These are phyloP conservation scores for Zaprionus nigranus DNA, from an alignment of 1,140 invertebrate genomes.

Conservation along the genomic window DNA sequence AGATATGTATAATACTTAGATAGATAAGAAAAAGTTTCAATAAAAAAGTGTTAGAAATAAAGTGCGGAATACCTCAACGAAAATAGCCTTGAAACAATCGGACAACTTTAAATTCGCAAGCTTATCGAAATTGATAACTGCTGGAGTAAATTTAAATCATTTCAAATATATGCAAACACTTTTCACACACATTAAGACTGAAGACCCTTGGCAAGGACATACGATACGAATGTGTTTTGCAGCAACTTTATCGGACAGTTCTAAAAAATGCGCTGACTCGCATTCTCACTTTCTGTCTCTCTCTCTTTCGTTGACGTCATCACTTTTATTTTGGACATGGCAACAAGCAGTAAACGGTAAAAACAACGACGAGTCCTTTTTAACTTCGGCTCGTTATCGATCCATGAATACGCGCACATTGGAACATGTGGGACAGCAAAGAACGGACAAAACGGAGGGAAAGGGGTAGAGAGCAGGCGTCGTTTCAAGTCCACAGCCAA, in stretches of 20 bases:
- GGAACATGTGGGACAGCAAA: background rate
- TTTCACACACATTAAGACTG: background rate
- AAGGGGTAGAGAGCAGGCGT: background rate
- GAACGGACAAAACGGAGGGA: background rate
- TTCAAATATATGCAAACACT: background rate
- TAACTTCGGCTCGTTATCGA: conserved; percentile 66
- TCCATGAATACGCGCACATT: conserved; percentile 28
- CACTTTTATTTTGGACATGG: conserved; percentile 71
- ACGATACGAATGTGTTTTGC: conserved; percentile 21
- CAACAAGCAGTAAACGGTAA: conserved; percentile 50
- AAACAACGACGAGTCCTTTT: conserved; percentile 21
- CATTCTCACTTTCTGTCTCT: conserved; percentile 52
- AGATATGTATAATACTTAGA: background rate
- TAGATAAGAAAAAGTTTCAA: conserved; percentile 2
- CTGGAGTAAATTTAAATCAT: background rate
- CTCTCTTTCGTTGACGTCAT: conserved; percentile 77
- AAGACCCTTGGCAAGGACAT: conserved; percentile 8
- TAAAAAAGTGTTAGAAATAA: background rate
- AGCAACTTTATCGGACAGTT: conserved; percentile 1
- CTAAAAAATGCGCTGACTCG: conserved; percentile 46
- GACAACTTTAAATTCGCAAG: background rate
- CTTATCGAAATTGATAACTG: conserved; percentile 6
- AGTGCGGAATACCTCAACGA: background rate
- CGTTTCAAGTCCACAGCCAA: conserved; percentile 64
- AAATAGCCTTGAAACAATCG: conserved; percentile 5